Percentiles rank a stretch among this genome's conserved stretches.
Evolutionary conservation across 2,888 invertebrate species (phyloP).

Genomic region (Timema cristinae): DNA sequence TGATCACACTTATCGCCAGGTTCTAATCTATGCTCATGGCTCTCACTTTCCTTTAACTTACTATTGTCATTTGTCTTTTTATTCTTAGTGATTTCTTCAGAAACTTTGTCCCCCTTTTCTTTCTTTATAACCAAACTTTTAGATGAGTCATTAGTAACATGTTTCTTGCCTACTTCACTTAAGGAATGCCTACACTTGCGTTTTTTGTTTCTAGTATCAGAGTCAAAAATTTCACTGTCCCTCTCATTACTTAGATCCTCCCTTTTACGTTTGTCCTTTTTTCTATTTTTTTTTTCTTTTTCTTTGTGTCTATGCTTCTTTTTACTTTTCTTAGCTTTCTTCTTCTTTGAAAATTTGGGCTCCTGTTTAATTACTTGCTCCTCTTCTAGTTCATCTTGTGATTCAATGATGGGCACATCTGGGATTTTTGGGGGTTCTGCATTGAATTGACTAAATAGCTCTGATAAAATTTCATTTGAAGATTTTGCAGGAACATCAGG

Average conservation of each 20-base stretch:
- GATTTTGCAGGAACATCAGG: slow-evolving; percentile 49
- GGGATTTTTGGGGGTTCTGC: slow-evolving; percentile 60
- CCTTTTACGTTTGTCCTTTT: neutral
- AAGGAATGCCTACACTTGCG: neutral
- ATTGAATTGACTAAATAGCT: slow-evolving; percentile 74
- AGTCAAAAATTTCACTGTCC: neutral
- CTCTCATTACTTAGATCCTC: too few species aligned
- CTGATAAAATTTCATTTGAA: slow-evolving; percentile 76
- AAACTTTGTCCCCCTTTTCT: too few species aligned
- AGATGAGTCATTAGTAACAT: too few species aligned
- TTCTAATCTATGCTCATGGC: neutral
- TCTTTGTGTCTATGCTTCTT: neutral
- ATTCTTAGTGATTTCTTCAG: too few species aligned
- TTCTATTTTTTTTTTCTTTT: neutral
- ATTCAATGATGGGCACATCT: too few species aligned
- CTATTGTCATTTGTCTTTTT: neutral
- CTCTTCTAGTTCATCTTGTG: slow-evolving; percentile 34
- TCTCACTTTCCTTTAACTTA: slow-evolving; percentile 9
- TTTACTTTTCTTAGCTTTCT: slow-evolving; percentile 24
- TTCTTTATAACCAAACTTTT: too few species aligned
- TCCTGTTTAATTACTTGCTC: slow-evolving; percentile 41
- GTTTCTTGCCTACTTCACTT: too few species aligned
- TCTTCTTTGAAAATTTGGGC: slow-evolving; percentile 28
- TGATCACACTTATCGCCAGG: neutral
- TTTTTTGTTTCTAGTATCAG: neutral